These are phyloP conservation scores for Coremacera marginata DNA, from an alignment of 2,888 invertebrate species.

Conservation along the genomic window DNA sequence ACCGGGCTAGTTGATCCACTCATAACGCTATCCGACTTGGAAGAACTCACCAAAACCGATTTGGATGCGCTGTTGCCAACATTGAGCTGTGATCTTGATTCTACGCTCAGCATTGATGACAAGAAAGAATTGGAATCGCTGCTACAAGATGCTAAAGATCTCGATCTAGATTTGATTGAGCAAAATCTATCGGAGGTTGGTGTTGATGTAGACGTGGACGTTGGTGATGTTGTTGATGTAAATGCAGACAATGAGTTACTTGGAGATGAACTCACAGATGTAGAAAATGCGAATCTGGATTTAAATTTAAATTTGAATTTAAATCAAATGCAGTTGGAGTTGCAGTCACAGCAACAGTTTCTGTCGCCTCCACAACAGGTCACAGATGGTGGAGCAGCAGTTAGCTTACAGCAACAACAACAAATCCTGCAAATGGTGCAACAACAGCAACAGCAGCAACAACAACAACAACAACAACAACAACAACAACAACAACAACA, in stretches of 20 bases:
- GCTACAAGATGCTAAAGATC: slow-evolving; percentile 67
- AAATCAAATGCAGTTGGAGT: slow-evolving; percentile 34
- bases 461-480: slow-evolving; percentile 46
- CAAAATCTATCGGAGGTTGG: slow-evolving; percentile 70
- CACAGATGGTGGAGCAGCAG: background rate
- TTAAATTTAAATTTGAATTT: slow-evolving; percentile 31
- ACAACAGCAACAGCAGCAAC: slow-evolving; percentile 40
- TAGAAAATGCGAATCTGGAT: slow-evolving; percentile 29
- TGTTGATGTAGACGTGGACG: slow-evolving; percentile 55
- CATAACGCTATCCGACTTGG: slow-evolving; percentile 64
- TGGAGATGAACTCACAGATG: slow-evolving; percentile 23
- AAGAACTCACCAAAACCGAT: slow-evolving; percentile 70
- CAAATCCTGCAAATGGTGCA: slow-evolving; percentile 41
- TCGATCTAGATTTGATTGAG: slow-evolving; percentile 68
- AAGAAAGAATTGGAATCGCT: slow-evolving; percentile 68
- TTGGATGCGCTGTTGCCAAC: slow-evolving; percentile 77
- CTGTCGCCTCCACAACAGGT: slow-evolving; percentile 44
- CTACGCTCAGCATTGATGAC: slow-evolving; percentile 66
- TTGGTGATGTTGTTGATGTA: slow-evolving; percentile 28
- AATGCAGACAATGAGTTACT: slow-evolving; percentile 25
- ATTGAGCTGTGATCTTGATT: slow-evolving; percentile 72
- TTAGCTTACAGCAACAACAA: slow-evolving; percentile 37
- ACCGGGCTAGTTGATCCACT: slow-evolving; percentile 57
- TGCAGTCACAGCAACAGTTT: slow-evolving; percentile 35
- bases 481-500: slow-evolving; percentile 43